These are phyloP conservation scores for Alligator sinensis DNA, from an alignment of 2,113 vertebrate genomes.

Conservation along the genomic window DNA sequence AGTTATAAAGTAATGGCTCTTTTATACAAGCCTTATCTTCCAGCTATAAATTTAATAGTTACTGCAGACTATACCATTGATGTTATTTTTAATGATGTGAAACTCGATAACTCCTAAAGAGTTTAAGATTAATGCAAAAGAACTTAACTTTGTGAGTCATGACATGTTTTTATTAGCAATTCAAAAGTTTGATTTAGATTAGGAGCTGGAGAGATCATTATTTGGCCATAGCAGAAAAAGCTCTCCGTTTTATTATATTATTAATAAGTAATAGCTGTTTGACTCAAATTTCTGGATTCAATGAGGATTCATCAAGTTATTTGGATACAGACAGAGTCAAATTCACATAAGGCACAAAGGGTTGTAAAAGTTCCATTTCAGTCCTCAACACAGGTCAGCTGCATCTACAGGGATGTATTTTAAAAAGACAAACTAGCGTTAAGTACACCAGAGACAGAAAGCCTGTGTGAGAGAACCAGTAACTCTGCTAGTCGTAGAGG, in stretches of 20 bases:
- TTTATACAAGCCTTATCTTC: conserved; percentile 42
- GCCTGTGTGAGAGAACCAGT: background rate
- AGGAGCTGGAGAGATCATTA: conserved; percentile 21
- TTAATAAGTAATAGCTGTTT: conserved; percentile 33
- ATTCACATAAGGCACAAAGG: background rate
- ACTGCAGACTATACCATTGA: conserved; percentile 13
- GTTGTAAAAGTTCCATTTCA: background rate
- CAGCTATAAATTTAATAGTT: conserved; percentile 56
- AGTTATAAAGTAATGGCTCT: conserved; percentile 23
- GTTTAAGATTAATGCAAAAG: conserved; percentile 66
- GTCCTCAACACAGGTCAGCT: background rate
- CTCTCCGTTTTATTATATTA: conserved; percentile 35
- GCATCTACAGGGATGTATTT: background rate
- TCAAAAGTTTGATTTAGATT: conserved; percentile 42
- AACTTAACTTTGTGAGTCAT: conserved; percentile 67
- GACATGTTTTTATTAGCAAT: conserved; percentile 61
- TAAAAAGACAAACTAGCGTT: background rate
- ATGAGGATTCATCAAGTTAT: background rate
- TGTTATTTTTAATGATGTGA: conserved; percentile 61
- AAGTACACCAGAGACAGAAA: background rate
- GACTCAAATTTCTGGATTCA: conserved; percentile 8
- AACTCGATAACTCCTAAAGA: conserved; percentile 59
- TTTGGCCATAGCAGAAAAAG: conserved; percentile 42
- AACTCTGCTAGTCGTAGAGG: background rate
- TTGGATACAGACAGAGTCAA: background rate